Conservation (phyloP, 2,113 vertebrate species). For the Penelope pileata region DNA sequence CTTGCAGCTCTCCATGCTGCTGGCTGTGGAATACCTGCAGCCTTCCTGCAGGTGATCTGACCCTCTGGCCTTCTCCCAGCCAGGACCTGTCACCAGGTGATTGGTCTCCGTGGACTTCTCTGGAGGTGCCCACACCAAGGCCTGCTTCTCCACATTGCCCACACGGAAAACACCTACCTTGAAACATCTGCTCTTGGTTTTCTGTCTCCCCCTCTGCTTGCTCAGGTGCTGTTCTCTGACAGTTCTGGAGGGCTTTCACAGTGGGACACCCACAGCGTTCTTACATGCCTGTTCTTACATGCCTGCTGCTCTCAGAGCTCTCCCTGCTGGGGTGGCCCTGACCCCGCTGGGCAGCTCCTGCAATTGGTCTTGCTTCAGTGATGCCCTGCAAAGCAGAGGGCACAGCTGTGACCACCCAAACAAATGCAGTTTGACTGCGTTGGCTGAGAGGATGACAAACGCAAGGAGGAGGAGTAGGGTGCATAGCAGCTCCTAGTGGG, state of each 20-base stretch:
- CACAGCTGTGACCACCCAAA: background rate
- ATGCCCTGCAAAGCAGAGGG: background rate
- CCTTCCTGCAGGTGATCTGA: background rate
- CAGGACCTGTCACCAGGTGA: rapidly evolving
- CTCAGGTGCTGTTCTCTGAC: background rate
- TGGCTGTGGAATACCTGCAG: background rate
- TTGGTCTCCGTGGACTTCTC: background rate
- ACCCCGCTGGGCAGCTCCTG: background rate
- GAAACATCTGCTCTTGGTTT: background rate
- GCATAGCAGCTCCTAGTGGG: background rate
- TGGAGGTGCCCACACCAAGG: background rate
- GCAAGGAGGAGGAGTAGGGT: background rate
- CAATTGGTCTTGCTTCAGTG: background rate
- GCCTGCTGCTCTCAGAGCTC: background rate
- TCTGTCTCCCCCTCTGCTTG: background rate
- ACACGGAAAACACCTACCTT: background rate
- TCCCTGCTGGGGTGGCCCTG: background rate
- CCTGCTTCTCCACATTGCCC: background rate
- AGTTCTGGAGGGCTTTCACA: background rate
- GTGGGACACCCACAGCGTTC: background rate
- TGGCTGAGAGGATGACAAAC: background rate
- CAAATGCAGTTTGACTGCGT: background rate
- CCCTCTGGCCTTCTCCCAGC: background rate
- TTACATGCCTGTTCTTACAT: no score
- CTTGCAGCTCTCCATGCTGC: background rate